Base-by-base conservation (phyloP, 2,113 vertebrate genomes). In the Cyphomyrus plagiostoma region DNA sequence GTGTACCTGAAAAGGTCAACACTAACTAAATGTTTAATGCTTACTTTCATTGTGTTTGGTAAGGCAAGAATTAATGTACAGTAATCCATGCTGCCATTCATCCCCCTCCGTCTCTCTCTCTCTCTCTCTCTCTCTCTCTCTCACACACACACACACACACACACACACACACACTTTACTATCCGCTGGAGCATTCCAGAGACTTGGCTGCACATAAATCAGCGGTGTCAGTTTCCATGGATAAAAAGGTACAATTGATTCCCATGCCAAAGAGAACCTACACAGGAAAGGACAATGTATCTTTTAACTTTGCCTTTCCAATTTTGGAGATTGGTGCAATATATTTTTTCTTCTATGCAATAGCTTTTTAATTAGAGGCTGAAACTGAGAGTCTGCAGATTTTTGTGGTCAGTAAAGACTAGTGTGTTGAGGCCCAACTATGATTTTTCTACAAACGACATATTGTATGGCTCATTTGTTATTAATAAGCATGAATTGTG, bases 181-280 rank as follows among this genome's bases (percentile, higher is more conserved):
- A 88, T 50, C n/a, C 3, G 2, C n/a, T 80, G 23, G 21, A 5
- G 48, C 70, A 56, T 89, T 56, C 70, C 70, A 19, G 19, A 39
- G 48, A 77, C 49, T 74, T 89, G n/a, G 70, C 30, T 42, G 70
- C 23, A 11, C 77, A 50, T 89, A 53, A 52, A 52, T 53, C 88
- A 77, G 77, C 4, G 17, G 88, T 53, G 30, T 89, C 88, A 80
- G 70, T 82, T 89, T 89, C 46, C 46, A 50, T 26, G 46, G 23
- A 89, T 39, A n/a, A 62, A 88, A 89, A 89, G 70, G n/a, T 80
- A 49, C 70, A 10, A 50, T 70, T 89, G 46, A 21, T 74, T 89
- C 88, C n/a, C 70, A 52, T 52, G 48, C 15, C 74, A 82, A 45
- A 82, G 48, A 15, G 49, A 80, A 23, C 15, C 23, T 46, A 89